Evolutionary conservation across 1,140 invertebrate genomes (phyloP), one percentile per base, ranked within the genome.

Genomic region (Onthophagus taurus): DNA sequence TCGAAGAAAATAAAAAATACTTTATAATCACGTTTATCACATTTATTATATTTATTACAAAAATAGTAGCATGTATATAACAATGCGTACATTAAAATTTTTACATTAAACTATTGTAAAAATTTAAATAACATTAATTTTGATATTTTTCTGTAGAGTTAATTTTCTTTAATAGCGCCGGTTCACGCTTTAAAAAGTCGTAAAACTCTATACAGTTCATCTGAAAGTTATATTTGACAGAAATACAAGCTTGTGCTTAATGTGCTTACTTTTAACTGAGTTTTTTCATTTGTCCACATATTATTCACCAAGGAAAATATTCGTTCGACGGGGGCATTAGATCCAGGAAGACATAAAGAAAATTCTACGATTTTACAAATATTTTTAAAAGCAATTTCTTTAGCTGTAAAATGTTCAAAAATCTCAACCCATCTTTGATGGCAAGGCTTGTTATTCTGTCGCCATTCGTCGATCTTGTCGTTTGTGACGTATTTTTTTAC

Each of bases 241-340:
- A 26, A 26, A 26, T 26, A 26, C 23, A 26, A 7, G 23, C 23
- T 26, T 26, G 6, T n/a, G n/a, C n/a, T n/a, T 33, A 33, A 33
- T 33, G 31, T n/a, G 31, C 14, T 33, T 33, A 33, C 31, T 33
- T 33, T 33, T 33, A 33, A 33, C 9, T 33, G n/a, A 6, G 6
- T 26, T 26, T 33, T 33, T 33, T 33, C 31, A 33, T 33, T 33
- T 13, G 6, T 33, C 14, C 31, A 33, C 31, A 14, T 33, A 26
- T 33, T 33, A 33, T 33, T 33, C 31, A 33, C 6, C 13, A 33
- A 33, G 6, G 31, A 33, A 33, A 33, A 33, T 33, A 33, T 33
- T 14, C 34, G 34, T 18, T 36, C 34, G 34, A 19, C 34, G 18
- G 34, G 34, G 12, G 18, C 34, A 36, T 36, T 36, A 17, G 13